Evolutionary conservation across 2,797 vertebrate genomes (phyloP).

Genomic region (Simalia tracyae): DNA sequence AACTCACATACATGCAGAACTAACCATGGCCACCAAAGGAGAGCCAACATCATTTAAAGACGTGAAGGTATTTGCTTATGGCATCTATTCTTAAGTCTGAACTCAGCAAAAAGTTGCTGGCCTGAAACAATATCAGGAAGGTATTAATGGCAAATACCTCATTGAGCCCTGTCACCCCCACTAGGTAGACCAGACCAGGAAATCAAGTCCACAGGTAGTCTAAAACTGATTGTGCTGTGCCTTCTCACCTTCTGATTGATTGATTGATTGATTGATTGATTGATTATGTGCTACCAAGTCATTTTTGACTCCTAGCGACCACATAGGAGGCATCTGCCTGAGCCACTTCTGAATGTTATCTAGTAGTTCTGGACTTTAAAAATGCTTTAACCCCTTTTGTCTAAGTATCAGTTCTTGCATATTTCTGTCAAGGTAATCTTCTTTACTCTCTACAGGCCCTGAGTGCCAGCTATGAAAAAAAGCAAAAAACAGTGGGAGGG

Average conservation of each 20-base stretch:
- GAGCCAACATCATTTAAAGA: background rate
- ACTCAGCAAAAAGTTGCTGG: background rate
- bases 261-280: background rate
- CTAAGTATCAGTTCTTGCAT: background rate
- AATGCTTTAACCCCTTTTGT: background rate
- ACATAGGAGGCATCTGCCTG: background rate
- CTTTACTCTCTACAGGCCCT: background rate
- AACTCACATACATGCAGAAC: background rate
- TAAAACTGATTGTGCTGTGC: background rate
- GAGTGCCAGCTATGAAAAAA: background rate
- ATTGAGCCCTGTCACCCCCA: background rate
- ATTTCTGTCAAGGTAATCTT: background rate
- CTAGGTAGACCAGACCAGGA: background rate
- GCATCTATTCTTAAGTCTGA: background rate
- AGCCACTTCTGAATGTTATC: background rate
- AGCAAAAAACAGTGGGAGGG: background rate
- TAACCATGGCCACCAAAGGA: background rate
- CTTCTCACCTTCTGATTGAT: background rate
- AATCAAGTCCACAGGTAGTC: background rate
- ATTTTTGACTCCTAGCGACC: background rate
- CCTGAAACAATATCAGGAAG: background rate
- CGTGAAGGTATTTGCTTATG: background rate
- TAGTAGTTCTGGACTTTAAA: background rate
- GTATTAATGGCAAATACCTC: background rate
- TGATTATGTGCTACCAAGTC: background rate